Percentiles rank a stretch among this genome's conserved stretches.
phyloP scores from a whole-genome alignment of 2,888 invertebrate species.

The Elysia crispata region DNA sequence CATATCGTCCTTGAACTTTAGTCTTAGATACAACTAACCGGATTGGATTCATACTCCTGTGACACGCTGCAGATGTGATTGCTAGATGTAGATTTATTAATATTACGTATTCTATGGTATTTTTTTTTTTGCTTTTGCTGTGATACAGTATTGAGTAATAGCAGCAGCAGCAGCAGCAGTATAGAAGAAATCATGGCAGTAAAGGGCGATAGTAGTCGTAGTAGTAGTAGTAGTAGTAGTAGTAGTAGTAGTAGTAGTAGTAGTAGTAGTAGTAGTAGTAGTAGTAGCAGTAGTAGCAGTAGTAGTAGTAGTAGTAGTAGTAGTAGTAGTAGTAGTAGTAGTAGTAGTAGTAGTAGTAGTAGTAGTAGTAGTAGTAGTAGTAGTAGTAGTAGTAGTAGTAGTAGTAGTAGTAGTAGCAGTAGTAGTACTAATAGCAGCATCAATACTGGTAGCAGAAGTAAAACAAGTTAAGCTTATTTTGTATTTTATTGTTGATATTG shows the following conservation, averaged over 20 bases:
- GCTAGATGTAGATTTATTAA: too few relatives aligned
- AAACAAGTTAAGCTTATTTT: not conserved
- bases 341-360: slow-evolving; percentile 34
- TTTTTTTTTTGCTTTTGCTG: too few relatives aligned
- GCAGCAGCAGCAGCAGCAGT: slow-evolving; percentile 22
- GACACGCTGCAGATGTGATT: too few relatives aligned
- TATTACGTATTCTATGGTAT: too few relatives aligned
- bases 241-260: slow-evolving; percentile 52
- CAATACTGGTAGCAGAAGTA: not conserved
- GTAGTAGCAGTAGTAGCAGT: slow-evolving; percentile 42
- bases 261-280: slow-evolving; percentile 52
- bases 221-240: not conserved
- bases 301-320: slow-evolving; percentile 45
- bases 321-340: slow-evolving; percentile 16
- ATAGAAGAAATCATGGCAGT: too few relatives aligned
- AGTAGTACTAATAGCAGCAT: too few relatives aligned
- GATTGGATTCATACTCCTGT: too few relatives aligned
- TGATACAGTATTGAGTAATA: too few relatives aligned
- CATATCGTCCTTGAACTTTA: too few relatives aligned
- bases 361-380: slow-evolving; percentile 35
- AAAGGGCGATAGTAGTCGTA: too few relatives aligned
- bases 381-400: slow-evolving; percentile 20
- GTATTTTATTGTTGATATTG: not conserved
- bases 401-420: slow-evolving; percentile 2
- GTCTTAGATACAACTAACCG: too few relatives aligned